Conservation (phyloP, 1,140 invertebrate genomes). For the Zaprionus capensis region DNA sequence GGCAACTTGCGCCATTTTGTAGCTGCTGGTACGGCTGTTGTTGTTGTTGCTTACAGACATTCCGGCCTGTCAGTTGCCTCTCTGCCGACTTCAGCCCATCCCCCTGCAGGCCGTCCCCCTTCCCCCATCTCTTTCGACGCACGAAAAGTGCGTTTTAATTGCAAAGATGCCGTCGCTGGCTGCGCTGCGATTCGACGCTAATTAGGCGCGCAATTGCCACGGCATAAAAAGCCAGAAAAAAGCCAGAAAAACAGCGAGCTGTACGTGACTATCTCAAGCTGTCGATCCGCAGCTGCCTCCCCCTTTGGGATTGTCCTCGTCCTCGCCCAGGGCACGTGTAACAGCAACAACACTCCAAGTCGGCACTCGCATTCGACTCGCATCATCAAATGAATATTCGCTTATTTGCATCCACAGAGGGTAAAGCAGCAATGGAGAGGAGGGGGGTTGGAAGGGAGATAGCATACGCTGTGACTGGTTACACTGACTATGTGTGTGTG, state of each 20-base stretch:
- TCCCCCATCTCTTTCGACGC: background rate
- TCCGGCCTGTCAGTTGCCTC: conserved; percentile 14
- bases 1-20: conserved; percentile 74
- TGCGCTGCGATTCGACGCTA: conserved; percentile 72
- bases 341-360: background rate
- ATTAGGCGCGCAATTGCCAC: conserved; percentile 80
- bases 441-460: conserved; percentile 2
- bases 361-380: conserved; percentile 41
- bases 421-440: conserved; percentile 7
- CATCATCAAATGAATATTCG: conserved; percentile 83
- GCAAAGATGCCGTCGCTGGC: conserved; percentile 69
- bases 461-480: conserved; percentile 18
- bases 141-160: conserved; percentile 80
- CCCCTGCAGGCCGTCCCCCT: background rate
- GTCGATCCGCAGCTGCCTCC: conserved; percentile 48
- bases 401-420: conserved; percentile 70
- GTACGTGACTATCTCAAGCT: conserved; percentile 82
- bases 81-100: background rate
- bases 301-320: conserved; percentile 11
- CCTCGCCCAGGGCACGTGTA: conserved; percentile 62
- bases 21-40: conserved; percentile 16
- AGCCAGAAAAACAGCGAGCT: conserved; percentile 71
- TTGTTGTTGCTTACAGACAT: conserved; percentile 5
- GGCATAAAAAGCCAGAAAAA: conserved; percentile 77
- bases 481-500: conserved; percentile 16